These are phyloP conservation scores for Lerista edwardsae DNA, from an alignment of 2,797 vertebrate genomes.

Conservation along the genomic window DNA sequence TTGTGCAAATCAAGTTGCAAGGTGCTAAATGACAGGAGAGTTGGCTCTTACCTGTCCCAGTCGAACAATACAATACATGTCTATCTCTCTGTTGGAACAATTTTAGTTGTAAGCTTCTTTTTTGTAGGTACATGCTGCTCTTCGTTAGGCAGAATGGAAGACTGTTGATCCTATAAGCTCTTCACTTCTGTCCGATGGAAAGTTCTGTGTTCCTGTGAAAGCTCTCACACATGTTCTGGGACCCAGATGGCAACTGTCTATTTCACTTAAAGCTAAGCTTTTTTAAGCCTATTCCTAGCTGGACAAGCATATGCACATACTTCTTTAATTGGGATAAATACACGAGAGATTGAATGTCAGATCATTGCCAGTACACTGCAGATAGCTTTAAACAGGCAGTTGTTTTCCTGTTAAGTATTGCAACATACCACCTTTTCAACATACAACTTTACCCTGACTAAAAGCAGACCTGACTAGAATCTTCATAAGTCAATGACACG, in stretches of 20 bases:
- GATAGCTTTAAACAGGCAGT: not conserved
- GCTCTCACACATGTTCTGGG: not conserved
- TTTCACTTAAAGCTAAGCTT: not conserved
- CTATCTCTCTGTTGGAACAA: conserved; percentile 5
- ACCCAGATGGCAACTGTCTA: not conserved
- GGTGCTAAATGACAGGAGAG: conserved; percentile 7
- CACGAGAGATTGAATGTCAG: not conserved
- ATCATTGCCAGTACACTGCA: not conserved
- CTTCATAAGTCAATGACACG: accelerated
- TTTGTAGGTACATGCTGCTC: not conserved
- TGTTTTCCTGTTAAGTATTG: conserved; percentile 25
- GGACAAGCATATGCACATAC: accelerated
- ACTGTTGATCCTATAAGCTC: not conserved
- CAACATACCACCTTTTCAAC: conserved; percentile 21
- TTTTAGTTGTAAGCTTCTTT: not conserved
- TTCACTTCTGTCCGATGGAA: not conserved
- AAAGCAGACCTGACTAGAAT: not conserved
- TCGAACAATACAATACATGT: conserved; percentile 20
- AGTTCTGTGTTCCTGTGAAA: not conserved
- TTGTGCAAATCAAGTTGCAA: conserved; percentile 4
- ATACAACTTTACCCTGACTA: not conserved
- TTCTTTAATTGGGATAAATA: not conserved
- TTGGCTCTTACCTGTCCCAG: not conserved
- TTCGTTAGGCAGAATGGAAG: not conserved
- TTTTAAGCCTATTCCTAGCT: not conserved